Percentiles rank a stretch among this genome's conserved stretches.
phyloP scores from a whole-genome alignment of 2,888 invertebrate genomes.

The Lasioglossum vierecki region DNA sequence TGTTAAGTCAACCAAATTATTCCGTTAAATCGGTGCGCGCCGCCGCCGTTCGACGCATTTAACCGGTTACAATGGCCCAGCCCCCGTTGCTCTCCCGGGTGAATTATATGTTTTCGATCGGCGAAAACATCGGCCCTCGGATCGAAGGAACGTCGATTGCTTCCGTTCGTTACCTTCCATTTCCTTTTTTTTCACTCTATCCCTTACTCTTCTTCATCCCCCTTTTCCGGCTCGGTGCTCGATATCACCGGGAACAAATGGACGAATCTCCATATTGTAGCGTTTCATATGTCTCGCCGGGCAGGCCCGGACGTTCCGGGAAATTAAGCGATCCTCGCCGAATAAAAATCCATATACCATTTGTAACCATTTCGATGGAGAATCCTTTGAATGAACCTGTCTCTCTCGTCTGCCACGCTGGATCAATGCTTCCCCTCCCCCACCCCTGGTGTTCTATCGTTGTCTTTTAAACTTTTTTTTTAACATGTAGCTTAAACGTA shows the following conservation, averaged over 20 bases:
- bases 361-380: slow-evolving; percentile 2
- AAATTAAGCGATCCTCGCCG: not conserved
- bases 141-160: slow-evolving; percentile 36
- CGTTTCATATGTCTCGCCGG: slow-evolving; percentile 13
- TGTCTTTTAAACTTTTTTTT: not conserved
- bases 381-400: slow-evolving; percentile 5
- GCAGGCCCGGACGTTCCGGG: not conserved
- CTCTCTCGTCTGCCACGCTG: not conserved
- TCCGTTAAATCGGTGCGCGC: slow-evolving; percentile 67
- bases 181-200: not conserved
- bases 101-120: slow-evolving; percentile 65
- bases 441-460: not conserved
- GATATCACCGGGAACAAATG: slow-evolving; percentile 13
- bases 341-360: slow-evolving; percentile 7
- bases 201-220: not conserved
- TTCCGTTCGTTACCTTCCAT: slow-evolving; percentile 30
- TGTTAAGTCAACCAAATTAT: slow-evolving; percentile 74
- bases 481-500: not conserved
- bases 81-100: slow-evolving; percentile 18
- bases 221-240: slow-evolving; percentile 16
- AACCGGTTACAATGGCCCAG: slow-evolving; percentile 47
- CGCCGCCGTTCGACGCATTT: slow-evolving; percentile 40
- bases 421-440: not conserved
- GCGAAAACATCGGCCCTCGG: slow-evolving; percentile 18
- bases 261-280: slow-evolving; percentile 27